A percentile compares a stretch with the other conserved stretches of the same genome.
These are phyloP conservation scores for Limulus polyphemus DNA, from an alignment of 2,888 invertebrate species.

Conservation along the genomic window DNA sequence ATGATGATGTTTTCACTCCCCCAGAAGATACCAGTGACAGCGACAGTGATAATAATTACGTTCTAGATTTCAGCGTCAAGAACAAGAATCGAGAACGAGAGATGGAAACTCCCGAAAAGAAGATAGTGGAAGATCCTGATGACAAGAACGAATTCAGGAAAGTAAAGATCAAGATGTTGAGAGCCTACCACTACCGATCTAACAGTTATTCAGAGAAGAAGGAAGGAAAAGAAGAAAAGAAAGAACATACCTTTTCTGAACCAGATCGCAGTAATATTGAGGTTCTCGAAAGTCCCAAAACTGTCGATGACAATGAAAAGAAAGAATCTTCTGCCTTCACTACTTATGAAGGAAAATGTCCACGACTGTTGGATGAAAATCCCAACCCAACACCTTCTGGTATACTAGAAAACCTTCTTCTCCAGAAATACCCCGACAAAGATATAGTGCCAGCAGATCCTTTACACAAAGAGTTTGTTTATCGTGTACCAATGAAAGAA, in stretches of 20 bases:
- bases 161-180: slow-evolving; percentile 85
- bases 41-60: slow-evolving; percentile 80
- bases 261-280: slow-evolving; percentile 25
- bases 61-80: slow-evolving; percentile 57
- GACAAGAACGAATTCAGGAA: slow-evolving; percentile 75
- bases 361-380: slow-evolving; percentile 6
- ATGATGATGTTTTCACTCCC: slow-evolving; percentile 75
- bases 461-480: slow-evolving; percentile 7
- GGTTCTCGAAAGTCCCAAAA: slow-evolving; percentile 18
- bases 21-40: slow-evolving; percentile 78
- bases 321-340: slow-evolving; percentile 17
- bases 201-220: slow-evolving; percentile 5
- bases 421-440: slow-evolving; percentile 41
- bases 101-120: background rate
- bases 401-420: slow-evolving; percentile 52
- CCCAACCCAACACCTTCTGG: slow-evolving; percentile 25
- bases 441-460: slow-evolving; percentile 1
- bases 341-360: slow-evolving; percentile 11
- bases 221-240: slow-evolving; percentile 3
- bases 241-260: slow-evolving; percentile 15
- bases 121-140: background rate
- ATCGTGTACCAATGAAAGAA: slow-evolving; percentile 20
- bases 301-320: slow-evolving; percentile 11
- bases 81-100: slow-evolving; percentile 14
- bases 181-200: slow-evolving; percentile 49